Evolutionary conservation across 2,888 invertebrate species (phyloP).

Genomic region (Syritta pipiens): DNA sequence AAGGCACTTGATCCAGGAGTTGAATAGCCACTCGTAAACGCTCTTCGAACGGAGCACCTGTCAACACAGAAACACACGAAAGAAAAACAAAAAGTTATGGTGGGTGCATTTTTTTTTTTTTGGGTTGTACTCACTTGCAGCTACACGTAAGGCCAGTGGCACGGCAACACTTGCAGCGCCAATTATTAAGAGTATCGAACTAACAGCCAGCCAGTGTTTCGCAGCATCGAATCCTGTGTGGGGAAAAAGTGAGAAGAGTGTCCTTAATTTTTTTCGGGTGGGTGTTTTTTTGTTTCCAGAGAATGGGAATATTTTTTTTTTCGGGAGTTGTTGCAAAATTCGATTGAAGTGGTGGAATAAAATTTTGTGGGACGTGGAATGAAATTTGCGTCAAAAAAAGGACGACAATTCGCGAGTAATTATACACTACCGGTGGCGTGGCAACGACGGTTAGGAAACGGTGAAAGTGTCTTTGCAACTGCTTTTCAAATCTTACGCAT

Average conservation of each 20-base stretch:
- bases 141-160: constrained; percentile 87
- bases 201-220: constrained; percentile 88
- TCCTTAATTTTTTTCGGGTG: not conserved
- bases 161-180: constrained; percentile 90
- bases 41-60: constrained; percentile 87
- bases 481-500: no score
- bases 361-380: no score
- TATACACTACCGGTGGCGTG: no score
- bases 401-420: no score
- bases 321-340: no score
- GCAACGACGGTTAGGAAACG: no score
- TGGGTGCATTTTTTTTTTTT: no score
- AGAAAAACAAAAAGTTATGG: constrained; percentile 30
- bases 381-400: no score
- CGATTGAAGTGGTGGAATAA: no score
- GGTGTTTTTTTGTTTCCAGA: no score
- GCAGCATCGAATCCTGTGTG: constrained; percentile 81
- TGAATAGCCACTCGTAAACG: constrained; percentile 86
- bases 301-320: no score
- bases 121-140: constrained; percentile 82
- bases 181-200: constrained; percentile 87
- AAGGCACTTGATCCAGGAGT: constrained; percentile 87
- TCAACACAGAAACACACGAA: constrained; percentile 7
- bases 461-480: no score
- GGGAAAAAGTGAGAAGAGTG: constrained; percentile 7